Evolutionary conservation across 2,113 vertebrate genomes (phyloP).

Genomic region (Myocastor coypus): DNA sequence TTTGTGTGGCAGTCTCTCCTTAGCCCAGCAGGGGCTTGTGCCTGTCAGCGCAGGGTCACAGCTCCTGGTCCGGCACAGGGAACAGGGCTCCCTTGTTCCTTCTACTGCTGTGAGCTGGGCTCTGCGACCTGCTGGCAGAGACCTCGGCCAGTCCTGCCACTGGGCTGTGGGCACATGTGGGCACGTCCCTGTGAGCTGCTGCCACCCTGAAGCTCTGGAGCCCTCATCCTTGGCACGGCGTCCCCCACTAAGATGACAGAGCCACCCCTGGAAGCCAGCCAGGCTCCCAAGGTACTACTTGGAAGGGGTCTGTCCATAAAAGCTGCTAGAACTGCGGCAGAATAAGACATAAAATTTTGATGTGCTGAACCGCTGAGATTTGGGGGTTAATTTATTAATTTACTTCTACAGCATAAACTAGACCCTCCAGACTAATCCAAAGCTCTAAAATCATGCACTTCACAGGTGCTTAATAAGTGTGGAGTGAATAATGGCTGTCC

Average conservation of each 20-base stretch:
- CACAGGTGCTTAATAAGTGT: not conserved
- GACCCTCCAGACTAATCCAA: not conserved
- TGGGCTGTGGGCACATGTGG: not conserved
- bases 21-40: not conserved
- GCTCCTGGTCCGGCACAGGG: not conserved
- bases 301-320: not conserved
- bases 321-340: not conserved
- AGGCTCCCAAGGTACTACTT: not conserved
- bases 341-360: not conserved
- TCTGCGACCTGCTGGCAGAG: accelerated
- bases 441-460: not conserved
- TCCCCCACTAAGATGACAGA: not conserved
- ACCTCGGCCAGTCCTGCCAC: not conserved
- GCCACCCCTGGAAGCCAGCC: not conserved
- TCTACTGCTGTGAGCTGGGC: not conserved
- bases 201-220: not conserved
- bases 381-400: not conserved
- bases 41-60: not conserved
- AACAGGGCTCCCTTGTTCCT: not conserved
- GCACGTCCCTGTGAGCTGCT: no score
- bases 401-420: not conserved
- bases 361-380: not conserved
- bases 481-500: not conserved
- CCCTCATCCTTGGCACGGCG: not conserved
- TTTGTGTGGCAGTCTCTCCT: not conserved